These are phyloP conservation scores for Heliconius hortense DNA, from an alignment of 2,888 invertebrate genomes.

Conservation along the genomic window DNA sequence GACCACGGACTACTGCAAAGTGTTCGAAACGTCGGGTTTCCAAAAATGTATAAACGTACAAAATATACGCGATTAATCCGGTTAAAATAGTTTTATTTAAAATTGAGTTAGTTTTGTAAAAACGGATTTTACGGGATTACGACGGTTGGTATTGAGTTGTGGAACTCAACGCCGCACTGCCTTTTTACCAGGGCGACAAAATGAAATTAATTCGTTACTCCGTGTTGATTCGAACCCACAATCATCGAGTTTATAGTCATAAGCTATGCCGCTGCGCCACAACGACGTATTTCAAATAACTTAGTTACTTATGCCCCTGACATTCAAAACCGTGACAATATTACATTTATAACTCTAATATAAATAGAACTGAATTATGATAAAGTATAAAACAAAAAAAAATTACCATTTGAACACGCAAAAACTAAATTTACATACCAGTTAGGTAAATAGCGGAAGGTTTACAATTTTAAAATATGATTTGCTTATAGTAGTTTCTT, in stretches of 20 bases:
- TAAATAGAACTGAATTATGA: constrained; percentile 16
- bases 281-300: neutral
- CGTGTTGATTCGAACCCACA: neutral
- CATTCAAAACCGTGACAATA: constrained; percentile 10
- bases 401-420: constrained; percentile 21
- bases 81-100: too few relatives aligned
- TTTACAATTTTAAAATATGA: neutral
- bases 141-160: neutral
- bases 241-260: neutral
- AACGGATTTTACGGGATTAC: too few relatives aligned
- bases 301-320: too few relatives aligned
- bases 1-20: too few relatives aligned
- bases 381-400: constrained; percentile 6
- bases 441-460: neutral
- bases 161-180: neutral
- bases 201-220: neutral
- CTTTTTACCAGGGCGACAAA: neutral
- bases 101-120: too few relatives aligned
- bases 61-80: too few relatives aligned
- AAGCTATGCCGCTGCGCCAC: too few relatives aligned
- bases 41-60: too few relatives aligned
- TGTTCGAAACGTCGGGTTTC: too few relatives aligned
- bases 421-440: constrained; percentile 25
- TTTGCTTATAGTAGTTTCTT: neutral
- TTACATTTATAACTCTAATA: constrained; percentile 3